These are phyloP conservation scores for Corbicula japonica DNA, from an alignment of 2,888 invertebrate genomes.

Conservation along the genomic window DNA sequence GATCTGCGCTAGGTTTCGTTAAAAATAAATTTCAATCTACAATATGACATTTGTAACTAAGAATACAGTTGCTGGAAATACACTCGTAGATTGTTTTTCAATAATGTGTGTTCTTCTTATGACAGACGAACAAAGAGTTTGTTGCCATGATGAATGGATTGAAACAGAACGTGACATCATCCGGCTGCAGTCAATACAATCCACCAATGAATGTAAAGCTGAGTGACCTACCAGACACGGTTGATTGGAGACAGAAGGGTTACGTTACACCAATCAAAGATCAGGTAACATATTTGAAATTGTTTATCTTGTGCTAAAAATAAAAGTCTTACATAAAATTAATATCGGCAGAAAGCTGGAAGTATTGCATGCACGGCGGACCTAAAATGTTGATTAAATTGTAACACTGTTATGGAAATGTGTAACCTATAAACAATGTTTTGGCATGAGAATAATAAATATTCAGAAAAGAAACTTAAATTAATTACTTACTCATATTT, in stretches of 20 bases:
- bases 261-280: conserved; percentile 83
- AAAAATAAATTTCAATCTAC: background rate
- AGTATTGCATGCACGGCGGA: too few relatives aligned
- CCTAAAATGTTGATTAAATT: too few relatives aligned
- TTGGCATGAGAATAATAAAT: too few relatives aligned
- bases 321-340: too few relatives aligned
- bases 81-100: background rate
- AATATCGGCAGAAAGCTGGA: too few relatives aligned
- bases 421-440: too few relatives aligned
- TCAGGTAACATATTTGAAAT: conserved; percentile 81
- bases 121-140: conserved; percentile 63
- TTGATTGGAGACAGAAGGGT: conserved; percentile 83
- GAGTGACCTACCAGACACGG: conserved; percentile 65
- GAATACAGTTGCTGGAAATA: background rate
- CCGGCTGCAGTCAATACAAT: conserved; percentile 33
- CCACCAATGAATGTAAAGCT: conserved; percentile 51
- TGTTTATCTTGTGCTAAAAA: too few relatives aligned
- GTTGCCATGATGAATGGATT: conserved; percentile 60
- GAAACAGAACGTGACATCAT: conserved; percentile 1
- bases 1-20: background rate
- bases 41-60: background rate
- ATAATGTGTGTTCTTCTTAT: background rate
- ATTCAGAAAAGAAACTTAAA: too few relatives aligned
- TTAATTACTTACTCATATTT: too few relatives aligned
- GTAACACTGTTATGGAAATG: too few relatives aligned